A percentile compares a stretch with the other conserved stretches of the same genome.
Evolutionary conservation across 2,113 vertebrate genomes (phyloP).

Genomic region (Arothron firmamentum): DNA sequence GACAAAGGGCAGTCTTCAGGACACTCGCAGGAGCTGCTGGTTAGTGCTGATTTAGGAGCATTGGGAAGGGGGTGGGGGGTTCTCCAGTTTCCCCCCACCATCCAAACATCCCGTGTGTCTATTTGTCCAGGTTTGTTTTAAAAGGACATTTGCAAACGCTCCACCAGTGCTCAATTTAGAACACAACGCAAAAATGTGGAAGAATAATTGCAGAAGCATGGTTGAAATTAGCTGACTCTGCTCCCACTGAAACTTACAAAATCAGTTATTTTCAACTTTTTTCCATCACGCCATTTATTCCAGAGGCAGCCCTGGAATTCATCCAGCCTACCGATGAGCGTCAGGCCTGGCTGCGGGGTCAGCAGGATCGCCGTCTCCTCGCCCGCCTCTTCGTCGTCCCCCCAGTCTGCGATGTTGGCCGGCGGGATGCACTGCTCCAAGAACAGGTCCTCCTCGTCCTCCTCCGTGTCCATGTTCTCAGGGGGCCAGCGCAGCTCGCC

Average conservation of each 20-base stretch:
- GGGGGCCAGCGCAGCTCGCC: conserved; percentile 82
- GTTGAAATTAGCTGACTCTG: neutral
- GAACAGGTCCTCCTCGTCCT: conserved; percentile 78
- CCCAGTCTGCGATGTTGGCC: conserved; percentile 76
- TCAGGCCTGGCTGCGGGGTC: conserved; percentile 61
- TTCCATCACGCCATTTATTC: no score
- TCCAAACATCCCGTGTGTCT: no score
- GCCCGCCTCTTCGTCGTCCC: conserved; percentile 65
- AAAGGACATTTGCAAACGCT: no score
- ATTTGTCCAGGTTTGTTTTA: no score
- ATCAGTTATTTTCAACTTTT: no score
- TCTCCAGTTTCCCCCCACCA: no score
- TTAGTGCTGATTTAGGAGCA: neutral
- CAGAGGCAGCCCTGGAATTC: no score
- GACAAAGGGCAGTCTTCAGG: conserved; percentile 2
- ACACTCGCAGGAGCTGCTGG: neutral
- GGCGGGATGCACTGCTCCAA: conserved; percentile 77
- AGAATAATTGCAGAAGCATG: neutral
- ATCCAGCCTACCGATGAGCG: conserved; percentile 66
- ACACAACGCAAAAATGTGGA: no score
- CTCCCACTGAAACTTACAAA: no score
- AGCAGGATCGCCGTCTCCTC: conserved; percentile 57
- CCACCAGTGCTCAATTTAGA: no score
- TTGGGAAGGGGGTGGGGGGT: no score
- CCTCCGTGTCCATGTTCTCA: conserved; percentile 67